phyloP scores from a whole-genome alignment of 2,888 invertebrate genomes.

The Prionchulus punctatus region DNA sequence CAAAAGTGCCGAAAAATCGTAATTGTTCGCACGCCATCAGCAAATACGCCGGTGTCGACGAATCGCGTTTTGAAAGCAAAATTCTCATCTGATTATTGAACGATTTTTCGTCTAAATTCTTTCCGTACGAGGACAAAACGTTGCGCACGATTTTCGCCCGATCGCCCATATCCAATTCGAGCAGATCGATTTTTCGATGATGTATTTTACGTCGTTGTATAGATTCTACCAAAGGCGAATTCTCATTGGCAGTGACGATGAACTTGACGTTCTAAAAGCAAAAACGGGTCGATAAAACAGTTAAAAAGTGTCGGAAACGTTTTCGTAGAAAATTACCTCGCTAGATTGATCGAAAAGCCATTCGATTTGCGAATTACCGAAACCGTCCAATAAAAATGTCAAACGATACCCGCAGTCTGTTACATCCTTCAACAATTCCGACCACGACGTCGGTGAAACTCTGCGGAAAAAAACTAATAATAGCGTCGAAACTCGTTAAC shows the following conservation, averaged over 20 bases:
- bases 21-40: slow-evolving; percentile 37
- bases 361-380: not conserved
- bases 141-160: slow-evolving; percentile 30
- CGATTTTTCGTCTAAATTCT: slow-evolving; percentile 33
- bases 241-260: not conserved
- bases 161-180: slow-evolving; percentile 28
- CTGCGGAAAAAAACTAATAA: not conserved
- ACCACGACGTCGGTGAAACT: not conserved
- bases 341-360: not conserved
- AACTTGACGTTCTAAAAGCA: not conserved
- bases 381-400: not conserved
- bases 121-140: slow-evolving; percentile 30
- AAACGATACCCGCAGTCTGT: not conserved
- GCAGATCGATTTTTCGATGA: not conserved
- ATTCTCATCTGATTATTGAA: slow-evolving; percentile 38
- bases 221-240: not conserved
- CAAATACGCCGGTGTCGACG: slow-evolving; percentile 34
- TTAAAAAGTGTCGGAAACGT: no score
- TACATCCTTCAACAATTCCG: not conserved
- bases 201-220: not conserved
- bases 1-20: slow-evolving; percentile 33
- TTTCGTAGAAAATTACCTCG: no score
- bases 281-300: not conserved
- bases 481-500: no score
- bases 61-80: slow-evolving; percentile 34